These are phyloP conservation scores for Crocuta crocuta DNA, from an alignment of 2,113 vertebrate genomes.

Conservation along the genomic window DNA sequence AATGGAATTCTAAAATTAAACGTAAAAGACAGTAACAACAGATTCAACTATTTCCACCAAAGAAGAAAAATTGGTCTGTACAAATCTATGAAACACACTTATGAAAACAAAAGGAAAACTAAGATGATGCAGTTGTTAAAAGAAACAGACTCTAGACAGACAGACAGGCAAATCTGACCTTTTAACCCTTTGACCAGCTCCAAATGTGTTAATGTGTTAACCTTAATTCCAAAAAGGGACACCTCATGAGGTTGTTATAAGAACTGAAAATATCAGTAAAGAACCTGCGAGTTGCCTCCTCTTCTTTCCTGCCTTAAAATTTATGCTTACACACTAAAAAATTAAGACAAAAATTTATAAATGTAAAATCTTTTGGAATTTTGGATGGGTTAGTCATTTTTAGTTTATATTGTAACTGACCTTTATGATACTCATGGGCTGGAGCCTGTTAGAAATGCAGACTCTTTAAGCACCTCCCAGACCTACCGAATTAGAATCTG, in stretches of 20 bases:
- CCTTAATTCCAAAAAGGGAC: not conserved
- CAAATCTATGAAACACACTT: not conserved
- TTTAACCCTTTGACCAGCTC: not conserved
- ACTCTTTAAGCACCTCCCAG: not conserved
- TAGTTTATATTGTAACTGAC: not conserved
- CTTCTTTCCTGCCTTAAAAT: not conserved
- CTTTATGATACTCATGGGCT: not conserved
- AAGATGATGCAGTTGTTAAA: not conserved
- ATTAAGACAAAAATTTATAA: not conserved
- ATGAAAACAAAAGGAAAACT: constrained; percentile 30
- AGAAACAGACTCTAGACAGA: not conserved
- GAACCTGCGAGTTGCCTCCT: not conserved
- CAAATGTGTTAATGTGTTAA: not conserved
- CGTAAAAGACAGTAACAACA: not conserved
- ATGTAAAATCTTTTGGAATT: not conserved
- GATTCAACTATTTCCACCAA: not conserved
- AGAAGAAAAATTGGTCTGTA: not conserved
- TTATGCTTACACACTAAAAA: not conserved
- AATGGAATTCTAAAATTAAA: constrained; percentile 47
- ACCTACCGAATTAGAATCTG: not conserved
- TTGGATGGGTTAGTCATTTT: not conserved
- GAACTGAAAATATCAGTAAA: not conserved
- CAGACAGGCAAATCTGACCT: not conserved
- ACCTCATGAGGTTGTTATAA: not conserved
- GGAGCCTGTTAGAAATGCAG: not conserved